phyloP scores from a whole-genome alignment of 2,113 vertebrate genomes.

The Perca fluviatilis region DNA sequence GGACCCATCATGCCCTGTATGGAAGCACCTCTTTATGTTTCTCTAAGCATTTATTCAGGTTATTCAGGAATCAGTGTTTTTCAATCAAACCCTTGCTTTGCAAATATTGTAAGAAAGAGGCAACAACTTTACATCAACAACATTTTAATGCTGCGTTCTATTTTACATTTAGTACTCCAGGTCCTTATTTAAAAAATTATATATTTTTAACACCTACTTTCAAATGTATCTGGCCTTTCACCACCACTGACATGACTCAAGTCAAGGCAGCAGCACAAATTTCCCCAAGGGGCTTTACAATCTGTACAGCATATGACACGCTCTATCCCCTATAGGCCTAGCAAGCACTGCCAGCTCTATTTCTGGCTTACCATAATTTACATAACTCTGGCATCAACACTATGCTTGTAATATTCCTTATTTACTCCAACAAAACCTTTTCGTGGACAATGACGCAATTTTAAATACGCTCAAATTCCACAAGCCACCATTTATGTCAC shows the following conservation, averaged over 20 bases:
- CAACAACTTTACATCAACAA: too few species aligned
- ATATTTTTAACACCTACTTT: too few species aligned
- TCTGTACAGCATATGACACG: too few species aligned
- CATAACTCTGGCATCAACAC: not conserved
- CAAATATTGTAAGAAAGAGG: not conserved
- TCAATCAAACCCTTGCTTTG: not conserved
- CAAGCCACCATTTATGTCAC: not conserved
- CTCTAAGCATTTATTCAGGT: not conserved
- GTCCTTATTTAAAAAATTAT: too few species aligned
- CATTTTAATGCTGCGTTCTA: too few species aligned
- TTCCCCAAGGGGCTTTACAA: too few species aligned
- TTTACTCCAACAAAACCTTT: not conserved
- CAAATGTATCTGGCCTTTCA: too few species aligned
- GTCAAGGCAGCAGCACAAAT: too few species aligned
- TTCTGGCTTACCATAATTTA: not conserved
- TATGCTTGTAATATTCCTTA: not conserved
- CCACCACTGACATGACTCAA: too few species aligned
- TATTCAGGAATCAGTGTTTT: not conserved
- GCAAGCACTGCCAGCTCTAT: not conserved
- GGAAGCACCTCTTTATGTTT: not conserved
- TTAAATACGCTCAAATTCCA: slow-evolving; percentile 19
- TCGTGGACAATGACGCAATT: not conserved
- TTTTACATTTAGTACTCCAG: too few species aligned
- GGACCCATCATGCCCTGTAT: not conserved
- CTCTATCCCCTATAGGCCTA: not conserved